Conservation (phyloP, 2,888 invertebrate genomes). For the Harmothoe impar region DNA sequence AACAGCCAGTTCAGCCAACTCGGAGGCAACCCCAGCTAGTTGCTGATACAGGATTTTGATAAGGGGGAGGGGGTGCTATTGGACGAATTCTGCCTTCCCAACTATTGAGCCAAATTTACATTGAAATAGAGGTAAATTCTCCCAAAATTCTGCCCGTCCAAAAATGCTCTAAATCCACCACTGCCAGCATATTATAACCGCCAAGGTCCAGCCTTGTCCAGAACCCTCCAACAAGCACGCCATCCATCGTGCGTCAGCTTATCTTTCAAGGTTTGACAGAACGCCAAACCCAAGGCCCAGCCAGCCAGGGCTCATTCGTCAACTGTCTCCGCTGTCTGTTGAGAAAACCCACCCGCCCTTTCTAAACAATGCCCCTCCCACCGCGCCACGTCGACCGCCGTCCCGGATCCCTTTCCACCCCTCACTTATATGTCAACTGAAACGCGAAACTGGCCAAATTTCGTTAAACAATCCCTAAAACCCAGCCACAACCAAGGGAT, state of each 20-base stretch:
- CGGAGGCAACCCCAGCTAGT: too few relatives aligned
- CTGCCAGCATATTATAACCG: too few relatives aligned
- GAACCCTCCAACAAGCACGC: not conserved
- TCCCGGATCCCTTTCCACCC: not conserved
- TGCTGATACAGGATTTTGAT: too few relatives aligned
- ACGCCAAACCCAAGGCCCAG: not conserved
- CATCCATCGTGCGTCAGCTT: not conserved
- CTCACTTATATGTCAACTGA: not conserved
- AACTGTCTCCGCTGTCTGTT: not conserved
- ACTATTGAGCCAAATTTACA: too few relatives aligned
- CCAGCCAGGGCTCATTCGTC: constrained; percentile 22
- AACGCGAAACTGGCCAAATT: not conserved
- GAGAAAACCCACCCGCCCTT: constrained; percentile 15
- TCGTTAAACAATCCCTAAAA: too few relatives aligned
- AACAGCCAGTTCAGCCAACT: too few relatives aligned
- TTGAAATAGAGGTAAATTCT: too few relatives aligned
- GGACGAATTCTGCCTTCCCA: too few relatives aligned
- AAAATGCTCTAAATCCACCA: too few relatives aligned
- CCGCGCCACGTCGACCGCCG: not conserved
- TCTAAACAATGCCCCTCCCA: constrained; percentile 22
- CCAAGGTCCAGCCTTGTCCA: too few relatives aligned
- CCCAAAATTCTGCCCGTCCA: too few relatives aligned
- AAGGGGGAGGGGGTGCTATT: too few relatives aligned
- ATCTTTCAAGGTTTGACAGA: constrained; percentile 21
- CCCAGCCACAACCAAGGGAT: not conserved